phyloP scores from a whole-genome alignment of 2,888 invertebrate genomes.

The Agrochola lota region DNA sequence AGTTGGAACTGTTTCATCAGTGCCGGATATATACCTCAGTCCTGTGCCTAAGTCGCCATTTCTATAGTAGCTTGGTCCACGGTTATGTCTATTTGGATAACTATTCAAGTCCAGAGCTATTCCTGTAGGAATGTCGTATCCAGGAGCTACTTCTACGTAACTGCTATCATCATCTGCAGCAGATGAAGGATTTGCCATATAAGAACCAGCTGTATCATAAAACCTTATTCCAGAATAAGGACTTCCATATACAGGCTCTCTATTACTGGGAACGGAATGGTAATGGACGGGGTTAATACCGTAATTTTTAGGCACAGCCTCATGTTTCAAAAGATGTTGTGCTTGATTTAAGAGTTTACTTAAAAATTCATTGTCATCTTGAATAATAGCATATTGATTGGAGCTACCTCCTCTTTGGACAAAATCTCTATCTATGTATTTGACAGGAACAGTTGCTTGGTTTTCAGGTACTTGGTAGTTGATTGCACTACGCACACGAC shows the following conservation, averaged over 20 bases:
- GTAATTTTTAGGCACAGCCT: not conserved
- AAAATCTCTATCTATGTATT: not conserved
- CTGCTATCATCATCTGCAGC: not conserved
- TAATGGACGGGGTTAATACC: not conserved
- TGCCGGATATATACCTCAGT: not conserved
- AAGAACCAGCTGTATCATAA: not conserved
- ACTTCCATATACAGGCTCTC: not conserved
- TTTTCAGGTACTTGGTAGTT: not conserved
- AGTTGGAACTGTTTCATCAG: conserved; percentile 10
- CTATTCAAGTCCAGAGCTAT: not conserved
- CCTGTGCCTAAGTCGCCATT: not conserved
- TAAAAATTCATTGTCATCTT: not conserved
- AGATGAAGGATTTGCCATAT: conserved; percentile 13
- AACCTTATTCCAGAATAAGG: not conserved
- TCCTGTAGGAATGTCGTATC: not conserved
- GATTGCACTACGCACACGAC: not conserved
- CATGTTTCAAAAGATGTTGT: conserved; percentile 9
- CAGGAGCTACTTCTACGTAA: not conserved
- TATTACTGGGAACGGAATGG: not conserved
- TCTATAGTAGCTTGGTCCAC: not conserved
- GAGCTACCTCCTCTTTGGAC: not conserved
- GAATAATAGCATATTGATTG: not conserved
- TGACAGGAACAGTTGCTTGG: not conserved
- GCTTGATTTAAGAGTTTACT: not conserved
- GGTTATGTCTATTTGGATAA: not conserved